A percentile compares a stretch with the other conserved stretches of the same genome.
These are phyloP conservation scores for Lapara coniferarum DNA, from an alignment of 2,888 invertebrate genomes.

Conservation along the genomic window DNA sequence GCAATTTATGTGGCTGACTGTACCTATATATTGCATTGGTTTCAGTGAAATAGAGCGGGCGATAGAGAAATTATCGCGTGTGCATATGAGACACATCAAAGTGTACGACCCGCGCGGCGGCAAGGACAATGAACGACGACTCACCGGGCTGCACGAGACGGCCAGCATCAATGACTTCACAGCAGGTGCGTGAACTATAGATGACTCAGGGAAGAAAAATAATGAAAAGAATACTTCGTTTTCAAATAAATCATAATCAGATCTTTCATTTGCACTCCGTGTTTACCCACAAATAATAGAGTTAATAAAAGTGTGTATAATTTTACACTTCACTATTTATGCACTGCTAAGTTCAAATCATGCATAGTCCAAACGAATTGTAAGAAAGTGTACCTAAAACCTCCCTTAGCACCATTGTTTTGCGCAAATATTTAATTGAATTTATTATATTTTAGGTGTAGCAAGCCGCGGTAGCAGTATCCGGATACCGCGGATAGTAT, in stretches of 20 bases:
- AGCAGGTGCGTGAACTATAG: slow-evolving; percentile 81
- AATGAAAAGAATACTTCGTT: slow-evolving; percentile 7
- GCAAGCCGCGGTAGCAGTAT: slow-evolving; percentile 97
- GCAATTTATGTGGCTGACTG: too few relatives aligned
- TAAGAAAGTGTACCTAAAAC: too few relatives aligned
- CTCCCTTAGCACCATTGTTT: too few relatives aligned
- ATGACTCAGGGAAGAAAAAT: neutral
- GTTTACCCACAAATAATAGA: too few relatives aligned
- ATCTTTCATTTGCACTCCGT: too few relatives aligned
- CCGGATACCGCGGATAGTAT: slow-evolving; percentile 95
- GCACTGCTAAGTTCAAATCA: too few relatives aligned
- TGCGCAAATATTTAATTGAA: too few relatives aligned
- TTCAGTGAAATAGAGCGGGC: slow-evolving; percentile 95
- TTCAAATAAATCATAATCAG: neutral
- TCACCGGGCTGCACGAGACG: slow-evolving; percentile 98
- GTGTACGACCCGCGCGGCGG: slow-evolving; percentile 98
- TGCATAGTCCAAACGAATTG: too few relatives aligned
- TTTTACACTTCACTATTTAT: too few relatives aligned
- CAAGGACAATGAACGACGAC: slow-evolving; percentile 96
- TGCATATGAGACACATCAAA: slow-evolving; percentile 96
- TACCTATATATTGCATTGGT: neutral
- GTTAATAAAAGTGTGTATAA: too few relatives aligned
- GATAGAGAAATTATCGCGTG: slow-evolving; percentile 95
- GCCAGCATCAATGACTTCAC: slow-evolving; percentile 98
- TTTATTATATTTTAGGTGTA: slow-evolving; percentile 84